Base-by-base conservation (phyloP, 1,140 invertebrate species). In the Stenopsyche tienmushanensis region DNA sequence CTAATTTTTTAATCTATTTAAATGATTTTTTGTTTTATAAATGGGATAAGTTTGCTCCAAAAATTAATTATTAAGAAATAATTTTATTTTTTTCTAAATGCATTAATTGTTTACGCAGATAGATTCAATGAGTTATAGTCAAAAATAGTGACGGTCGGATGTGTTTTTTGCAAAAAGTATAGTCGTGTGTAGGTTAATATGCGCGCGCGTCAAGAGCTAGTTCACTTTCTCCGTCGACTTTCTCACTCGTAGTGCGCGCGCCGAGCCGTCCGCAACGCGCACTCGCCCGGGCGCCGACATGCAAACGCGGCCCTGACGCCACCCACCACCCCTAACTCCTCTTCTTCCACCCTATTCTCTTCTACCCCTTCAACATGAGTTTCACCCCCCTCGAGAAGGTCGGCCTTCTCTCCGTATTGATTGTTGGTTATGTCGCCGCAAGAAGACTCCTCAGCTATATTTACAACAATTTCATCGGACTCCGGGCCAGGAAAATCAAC, bases 381-480 rank as follows among this genome's bases (percentile, higher is more conserved):
- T 64, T 66, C 54, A 47, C 67, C 8, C 10, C 23, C 3, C 47
- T 70, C 9, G 67, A 70, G 41, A 70, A 66, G 47, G 60, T 70
- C 45, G 67, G 67, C 3, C 53, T 70, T 1, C n/a, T 70, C 17
- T 70, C 67, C 0, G 34, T 66, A 20, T 13, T 63, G 23, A 17
- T 70, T 21, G 34, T 70, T 21, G 67, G 64, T 1, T 70, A 65
- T 15, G 15, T 64, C 20, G 29, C 57, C 13, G 45, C 59, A 58
- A 66, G 60, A 29, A 63, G 60, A 47, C 62, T 70, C 3, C 18
- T 63, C 10, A 18, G 41, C 10, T 66, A 41, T 45, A 45, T 70
- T 26, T 66, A 70, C 54, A 70, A 23, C 13, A 70, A 66, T 21
- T 70, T 59, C 55, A 21, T 70, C n/a, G 60, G 50, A 23, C 67